A percentile compares a stretch with the other conserved stretches of the same genome.
Conservation (phyloP, 1,140 invertebrate genomes). For the Nixonia krombeini region DNA sequence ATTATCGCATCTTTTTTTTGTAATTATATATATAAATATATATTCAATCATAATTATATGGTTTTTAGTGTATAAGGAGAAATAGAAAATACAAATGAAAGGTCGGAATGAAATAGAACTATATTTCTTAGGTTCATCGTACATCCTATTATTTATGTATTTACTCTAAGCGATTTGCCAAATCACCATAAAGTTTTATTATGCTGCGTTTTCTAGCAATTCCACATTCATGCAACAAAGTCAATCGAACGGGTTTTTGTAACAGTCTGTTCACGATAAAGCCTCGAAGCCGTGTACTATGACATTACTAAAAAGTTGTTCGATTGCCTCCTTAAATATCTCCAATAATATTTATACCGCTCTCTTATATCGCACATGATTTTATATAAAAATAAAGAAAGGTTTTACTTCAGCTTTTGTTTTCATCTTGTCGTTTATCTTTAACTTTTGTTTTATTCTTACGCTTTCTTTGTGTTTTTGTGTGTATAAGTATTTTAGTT, state of each 20-base stretch:
- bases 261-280: no score
- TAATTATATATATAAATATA: neutral
- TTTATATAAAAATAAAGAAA: slow-evolving; percentile 46
- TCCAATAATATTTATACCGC: slow-evolving; percentile 40
- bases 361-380: slow-evolving; percentile 3
- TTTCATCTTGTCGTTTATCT: slow-evolving; percentile 50
- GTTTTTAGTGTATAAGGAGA: neutral
- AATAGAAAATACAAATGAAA: slow-evolving; percentile 3
- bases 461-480: slow-evolving; percentile 2
- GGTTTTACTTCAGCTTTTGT: slow-evolving; percentile 38
- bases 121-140: neutral
- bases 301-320: neutral
- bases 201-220: slow-evolving; percentile 31
- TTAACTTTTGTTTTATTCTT: slow-evolving; percentile 60
- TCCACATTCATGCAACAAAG: slow-evolving; percentile 40
- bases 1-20: slow-evolving; percentile 41
- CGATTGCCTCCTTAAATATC: neutral
- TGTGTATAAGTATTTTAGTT: neutral
- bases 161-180: slow-evolving; percentile 12
- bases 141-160: slow-evolving; percentile 10
- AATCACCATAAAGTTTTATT: slow-evolving; percentile 13
- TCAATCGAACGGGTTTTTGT: slow-evolving; percentile 33
- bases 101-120: neutral
- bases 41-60: neutral
- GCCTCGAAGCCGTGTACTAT: no score